Percentiles rank a stretch among this genome's conserved stretches.
phyloP scores from a whole-genome alignment of 2,888 invertebrate species.

The Amphipyra berbera region DNA sequence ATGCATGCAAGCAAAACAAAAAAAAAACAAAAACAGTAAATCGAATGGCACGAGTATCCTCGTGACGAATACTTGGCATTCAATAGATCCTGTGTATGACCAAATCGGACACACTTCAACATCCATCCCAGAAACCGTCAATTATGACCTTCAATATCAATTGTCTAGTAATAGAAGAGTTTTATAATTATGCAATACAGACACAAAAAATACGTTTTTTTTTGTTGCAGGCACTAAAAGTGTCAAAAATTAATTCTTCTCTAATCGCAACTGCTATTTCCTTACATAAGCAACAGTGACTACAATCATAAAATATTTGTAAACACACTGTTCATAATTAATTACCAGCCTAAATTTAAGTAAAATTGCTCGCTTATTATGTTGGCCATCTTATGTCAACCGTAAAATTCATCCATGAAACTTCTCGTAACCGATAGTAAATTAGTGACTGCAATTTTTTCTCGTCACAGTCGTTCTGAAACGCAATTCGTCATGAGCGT shows the following conservation, averaged over 20 bases:
- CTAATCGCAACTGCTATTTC: background rate
- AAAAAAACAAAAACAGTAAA: background rate
- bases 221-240: background rate
- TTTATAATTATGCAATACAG: background rate
- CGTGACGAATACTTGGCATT: too few relatives aligned
- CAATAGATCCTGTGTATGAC: too few relatives aligned
- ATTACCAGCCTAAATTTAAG: slow-evolving; percentile 25
- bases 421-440: slow-evolving; percentile 35
- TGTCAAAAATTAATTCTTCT: background rate
- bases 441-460: slow-evolving; percentile 31
- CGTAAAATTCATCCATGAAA: slow-evolving; percentile 29
- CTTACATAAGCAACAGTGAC: slow-evolving; percentile 6
- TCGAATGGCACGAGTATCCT: too few relatives aligned
- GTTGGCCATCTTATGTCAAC: slow-evolving; percentile 26
- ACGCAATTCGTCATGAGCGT: slow-evolving; percentile 2
- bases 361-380: slow-evolving; percentile 11
- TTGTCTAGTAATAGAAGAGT: slow-evolving; percentile 3
- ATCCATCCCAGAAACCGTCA: too few relatives aligned
- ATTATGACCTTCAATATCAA: too few relatives aligned
- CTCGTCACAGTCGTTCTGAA: slow-evolving; percentile 19
- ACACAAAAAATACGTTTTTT: background rate
- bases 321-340: slow-evolving; percentile 30
- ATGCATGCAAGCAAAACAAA: slow-evolving; percentile 31
- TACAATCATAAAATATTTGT: slow-evolving; percentile 14
- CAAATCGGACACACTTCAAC: too few relatives aligned